These are phyloP conservation scores for Pygoscelis adeliae DNA, from an alignment of 2,113 vertebrate genomes.

Conservation along the genomic window DNA sequence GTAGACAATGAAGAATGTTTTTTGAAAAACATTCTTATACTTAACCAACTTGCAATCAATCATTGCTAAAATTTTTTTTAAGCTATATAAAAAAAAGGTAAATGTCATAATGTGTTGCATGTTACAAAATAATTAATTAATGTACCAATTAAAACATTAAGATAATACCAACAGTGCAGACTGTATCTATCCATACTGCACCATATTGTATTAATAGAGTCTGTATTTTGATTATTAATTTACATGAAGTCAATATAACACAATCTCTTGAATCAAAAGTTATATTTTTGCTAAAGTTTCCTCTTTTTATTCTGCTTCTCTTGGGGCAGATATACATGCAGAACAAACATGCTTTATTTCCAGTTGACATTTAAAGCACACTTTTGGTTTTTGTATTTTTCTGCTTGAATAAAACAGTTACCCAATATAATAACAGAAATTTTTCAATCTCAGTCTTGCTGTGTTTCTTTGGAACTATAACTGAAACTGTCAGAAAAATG, in stretches of 20 bases:
- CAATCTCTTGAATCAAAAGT: background rate
- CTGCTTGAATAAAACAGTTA: constrained; percentile 65
- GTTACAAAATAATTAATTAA: background rate
- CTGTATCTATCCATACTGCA: background rate
- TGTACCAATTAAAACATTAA: background rate
- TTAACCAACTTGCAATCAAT: background rate
- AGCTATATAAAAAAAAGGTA: background rate
- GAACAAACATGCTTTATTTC: constrained; percentile 53
- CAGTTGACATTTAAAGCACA: constrained; percentile 68
- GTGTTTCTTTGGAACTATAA: constrained; percentile 56
- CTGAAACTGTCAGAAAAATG: constrained; percentile 62
- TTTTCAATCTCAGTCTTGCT: constrained; percentile 56
- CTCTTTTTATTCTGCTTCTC: background rate
- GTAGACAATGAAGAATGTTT: background rate
- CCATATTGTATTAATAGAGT: background rate
- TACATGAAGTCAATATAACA: background rate
- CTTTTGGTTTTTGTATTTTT: constrained; percentile 44
- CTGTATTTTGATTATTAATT: background rate
- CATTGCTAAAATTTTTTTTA: background rate
- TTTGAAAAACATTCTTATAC: constrained; percentile 4
- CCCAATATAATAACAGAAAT: constrained; percentile 56
- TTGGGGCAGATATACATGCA: background rate
- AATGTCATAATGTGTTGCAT: background rate
- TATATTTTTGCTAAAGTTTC: background rate
- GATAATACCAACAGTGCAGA: background rate